Evolutionary conservation across 2,888 invertebrate species (phyloP).

Genomic region (Leucophenga maculata): DNA sequence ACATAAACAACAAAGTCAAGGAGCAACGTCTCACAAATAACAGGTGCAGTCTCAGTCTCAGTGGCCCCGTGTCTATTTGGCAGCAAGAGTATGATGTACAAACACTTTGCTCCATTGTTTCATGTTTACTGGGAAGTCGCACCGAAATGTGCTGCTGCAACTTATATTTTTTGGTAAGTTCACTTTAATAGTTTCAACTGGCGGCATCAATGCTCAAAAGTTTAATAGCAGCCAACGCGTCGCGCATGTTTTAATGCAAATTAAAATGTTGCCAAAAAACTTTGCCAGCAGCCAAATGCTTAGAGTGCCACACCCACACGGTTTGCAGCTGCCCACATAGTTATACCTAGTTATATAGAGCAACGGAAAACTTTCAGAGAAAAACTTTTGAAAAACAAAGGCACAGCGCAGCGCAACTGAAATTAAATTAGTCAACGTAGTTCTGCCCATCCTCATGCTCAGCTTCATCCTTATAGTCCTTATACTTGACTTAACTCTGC

Average conservation of each 20-base stretch:
- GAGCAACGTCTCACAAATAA: neutral
- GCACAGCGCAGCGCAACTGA: neutral
- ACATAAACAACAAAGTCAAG: conserved; percentile 14
- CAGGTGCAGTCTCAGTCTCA: too few species aligned
- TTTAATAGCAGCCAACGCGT: neutral
- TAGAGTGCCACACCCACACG: conserved; percentile 18
- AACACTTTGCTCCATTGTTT: too few species aligned
- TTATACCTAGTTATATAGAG: neutral
- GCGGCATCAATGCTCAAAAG: neutral
- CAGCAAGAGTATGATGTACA: too few species aligned
- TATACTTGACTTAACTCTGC: too few species aligned
- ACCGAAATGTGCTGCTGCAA: conserved; percentile 40
- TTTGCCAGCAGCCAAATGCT: conserved; percentile 31
- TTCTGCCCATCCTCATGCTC: neutral
- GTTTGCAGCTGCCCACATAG: conserved; percentile 31
- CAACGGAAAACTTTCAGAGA: neutral
- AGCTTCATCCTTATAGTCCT: neutral
- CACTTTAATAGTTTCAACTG: conserved; percentile 55
- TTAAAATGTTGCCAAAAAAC: conserved; percentile 58
- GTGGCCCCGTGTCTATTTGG: too few species aligned
- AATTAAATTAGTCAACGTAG: neutral
- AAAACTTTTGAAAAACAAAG: conserved; percentile 1
- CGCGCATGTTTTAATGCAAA: conserved; percentile 56
- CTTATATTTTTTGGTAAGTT: conserved; percentile 53
- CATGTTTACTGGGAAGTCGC: conserved; percentile 34